Evolutionary conservation across 2,888 invertebrate genomes (phyloP).

Genomic region (Iphiclides podalirius): DNA sequence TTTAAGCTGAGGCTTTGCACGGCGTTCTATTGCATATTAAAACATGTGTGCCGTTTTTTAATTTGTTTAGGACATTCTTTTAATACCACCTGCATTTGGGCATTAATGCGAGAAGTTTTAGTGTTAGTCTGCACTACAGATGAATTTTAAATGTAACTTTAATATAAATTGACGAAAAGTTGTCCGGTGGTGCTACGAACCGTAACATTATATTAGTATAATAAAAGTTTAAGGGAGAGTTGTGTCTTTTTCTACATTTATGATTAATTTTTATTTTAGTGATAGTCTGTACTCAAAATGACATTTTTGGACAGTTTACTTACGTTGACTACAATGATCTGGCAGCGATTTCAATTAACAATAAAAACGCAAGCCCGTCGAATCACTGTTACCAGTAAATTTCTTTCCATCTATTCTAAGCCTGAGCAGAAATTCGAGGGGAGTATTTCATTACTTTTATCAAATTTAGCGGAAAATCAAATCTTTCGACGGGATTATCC

Average conservation of each 20-base stretch:
- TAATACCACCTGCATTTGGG: too few species aligned
- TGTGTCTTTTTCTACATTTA: too few species aligned
- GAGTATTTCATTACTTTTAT: conserved; percentile 76
- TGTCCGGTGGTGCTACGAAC: too few species aligned
- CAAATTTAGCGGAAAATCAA: conserved; percentile 78
- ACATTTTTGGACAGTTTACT: too few species aligned
- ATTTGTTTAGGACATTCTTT: background rate
- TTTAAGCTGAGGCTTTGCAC: conserved; percentile 47
- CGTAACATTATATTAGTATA: too few species aligned
- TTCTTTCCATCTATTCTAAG: conserved; percentile 44
- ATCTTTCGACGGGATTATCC: conserved; percentile 76
- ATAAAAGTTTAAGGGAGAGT: too few species aligned
- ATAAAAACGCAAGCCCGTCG: conserved; percentile 5
- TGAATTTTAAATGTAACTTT: too few species aligned
- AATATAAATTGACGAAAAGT: too few species aligned
- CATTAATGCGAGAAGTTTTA: too few species aligned
- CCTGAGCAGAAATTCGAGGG: conserved; percentile 45
- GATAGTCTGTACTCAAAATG: too few species aligned
- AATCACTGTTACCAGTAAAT: conserved; percentile 42
- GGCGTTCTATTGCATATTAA: conserved; percentile 34
- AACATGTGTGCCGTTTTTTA: conserved; percentile 3
- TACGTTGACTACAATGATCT: too few species aligned
- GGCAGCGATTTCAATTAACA: background rate
- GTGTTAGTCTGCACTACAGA: background rate
- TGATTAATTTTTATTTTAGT: too few species aligned